Base-by-base conservation (phyloP, 2,888 invertebrate genomes). In the Dicroscelio sp. region DNA sequence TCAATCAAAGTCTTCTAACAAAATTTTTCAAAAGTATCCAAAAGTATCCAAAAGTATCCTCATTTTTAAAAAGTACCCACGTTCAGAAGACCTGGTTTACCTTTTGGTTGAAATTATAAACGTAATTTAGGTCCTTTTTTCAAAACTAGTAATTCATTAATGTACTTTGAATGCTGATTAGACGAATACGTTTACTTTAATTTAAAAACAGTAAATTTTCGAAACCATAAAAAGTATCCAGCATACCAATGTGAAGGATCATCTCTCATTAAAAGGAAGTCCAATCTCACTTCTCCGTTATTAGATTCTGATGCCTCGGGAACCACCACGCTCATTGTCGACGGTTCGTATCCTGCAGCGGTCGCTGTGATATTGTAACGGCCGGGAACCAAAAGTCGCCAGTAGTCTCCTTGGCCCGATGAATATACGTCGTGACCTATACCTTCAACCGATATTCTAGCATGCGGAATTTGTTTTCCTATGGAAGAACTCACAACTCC, bases 371-470 rank as follows among this genome's bases (percentile, higher is more conserved):
- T 96, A 92, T 98, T 98, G 96, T 99, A 99, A 8, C 97, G 97
- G 27, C 99, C 99, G 0, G 99, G 99, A 20, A 98, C 96, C 10
- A 99, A 97, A 33, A 99, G 97, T 35, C 99, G 97, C 99, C 99
- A 99, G 97, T 98, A 99, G 97, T 99, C 99, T 0, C 99, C 99
- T 90, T 97, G 97, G 10, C 96, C 96, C 0, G 98, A 98, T 0
- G 98, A 97, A 52, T 97, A 97, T 0, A 99, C 97, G 1, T 97
- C 97, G 96, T 99, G 99, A 38, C 98, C 97, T 78, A 98, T 98
- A 1, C 98, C 98, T 92, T 97, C 97, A 0, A 99, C 98, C 0
- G 97, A 97, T 55, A 99, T 98, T 23, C 98, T 98, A 0, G 99
- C 99, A 95, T 98, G 98, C 0, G 97, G 94, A 0, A 99, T 97